These are phyloP conservation scores for Masnerella sp. DNA, from an alignment of 2,888 invertebrate species.

Conservation along the genomic window DNA sequence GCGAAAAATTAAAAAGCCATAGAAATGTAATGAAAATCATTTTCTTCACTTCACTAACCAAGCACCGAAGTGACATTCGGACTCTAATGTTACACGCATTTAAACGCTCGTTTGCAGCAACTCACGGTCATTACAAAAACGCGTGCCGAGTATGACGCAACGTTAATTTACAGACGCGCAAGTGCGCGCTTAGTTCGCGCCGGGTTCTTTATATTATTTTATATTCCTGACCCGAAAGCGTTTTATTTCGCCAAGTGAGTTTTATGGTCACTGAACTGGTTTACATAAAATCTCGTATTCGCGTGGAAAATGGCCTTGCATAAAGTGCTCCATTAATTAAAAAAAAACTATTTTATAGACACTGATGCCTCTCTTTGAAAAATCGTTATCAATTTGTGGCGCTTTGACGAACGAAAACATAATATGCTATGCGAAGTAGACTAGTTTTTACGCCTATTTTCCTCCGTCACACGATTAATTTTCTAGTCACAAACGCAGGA, in stretches of 20 bases:
- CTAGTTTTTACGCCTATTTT: too few species aligned
- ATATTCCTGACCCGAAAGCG: slow-evolving; percentile 23
- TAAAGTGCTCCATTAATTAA: slow-evolving; percentile 31
- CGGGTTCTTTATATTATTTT: slow-evolving; percentile 34
- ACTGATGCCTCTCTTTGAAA: slow-evolving; percentile 1
- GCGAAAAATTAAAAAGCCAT: too few species aligned
- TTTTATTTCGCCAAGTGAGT: slow-evolving; percentile 42
- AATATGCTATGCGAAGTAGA: not conserved
- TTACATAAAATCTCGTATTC: slow-evolving; percentile 23
- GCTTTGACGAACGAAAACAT: not conserved
- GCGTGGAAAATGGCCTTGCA: slow-evolving; percentile 3
- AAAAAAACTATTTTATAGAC: slow-evolving; percentile 13
- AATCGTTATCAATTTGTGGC: slow-evolving; percentile 11
- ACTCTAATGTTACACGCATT: slow-evolving; percentile 25
- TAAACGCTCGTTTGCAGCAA: slow-evolving; percentile 29
- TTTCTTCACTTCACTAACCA: too few species aligned
- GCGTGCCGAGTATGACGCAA: slow-evolving; percentile 15
- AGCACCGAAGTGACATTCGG: too few species aligned
- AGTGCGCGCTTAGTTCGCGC: slow-evolving; percentile 8
- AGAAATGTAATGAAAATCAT: too few species aligned
- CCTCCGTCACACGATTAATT: too few species aligned
- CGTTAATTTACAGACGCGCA: slow-evolving; percentile 40
- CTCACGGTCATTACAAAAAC: slow-evolving; percentile 28
- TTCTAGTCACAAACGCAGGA: too few species aligned
- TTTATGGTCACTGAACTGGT: slow-evolving; percentile 46